Conservation (phyloP, 2,888 invertebrate species). For the Ephialtes manifestator region DNA sequence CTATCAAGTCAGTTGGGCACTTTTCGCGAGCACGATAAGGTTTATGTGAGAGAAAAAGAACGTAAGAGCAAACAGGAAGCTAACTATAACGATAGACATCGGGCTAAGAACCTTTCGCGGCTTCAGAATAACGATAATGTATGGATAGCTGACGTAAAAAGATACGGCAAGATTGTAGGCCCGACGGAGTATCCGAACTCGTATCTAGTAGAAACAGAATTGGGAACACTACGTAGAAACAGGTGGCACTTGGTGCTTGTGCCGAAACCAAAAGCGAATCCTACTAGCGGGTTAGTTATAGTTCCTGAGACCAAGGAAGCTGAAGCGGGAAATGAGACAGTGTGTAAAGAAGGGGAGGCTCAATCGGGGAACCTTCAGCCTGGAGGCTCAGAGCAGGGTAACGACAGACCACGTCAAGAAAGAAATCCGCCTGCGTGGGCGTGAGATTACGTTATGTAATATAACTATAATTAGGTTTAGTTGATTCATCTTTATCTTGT, state of each 20-base stretch:
- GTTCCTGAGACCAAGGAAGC: background rate
- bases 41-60: conserved; percentile 55
- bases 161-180: conserved; percentile 26
- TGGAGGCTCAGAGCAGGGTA: background rate
- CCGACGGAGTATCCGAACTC: conserved; percentile 38
- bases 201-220: conserved; percentile 34
- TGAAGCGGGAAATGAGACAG: background rate
- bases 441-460: background rate
- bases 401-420: too few species aligned
- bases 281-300: background rate
- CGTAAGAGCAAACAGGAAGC: conserved; percentile 49
- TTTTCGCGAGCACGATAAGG: conserved; percentile 15
- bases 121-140: conserved; percentile 46
- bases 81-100: conserved; percentile 65
- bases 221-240: conserved; percentile 40
- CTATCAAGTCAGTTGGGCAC: conserved; percentile 18
- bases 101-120: conserved; percentile 59
- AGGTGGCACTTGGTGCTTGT: conserved; percentile 34
- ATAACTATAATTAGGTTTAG: background rate
- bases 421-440: background rate
- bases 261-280: background rate
- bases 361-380: background rate
- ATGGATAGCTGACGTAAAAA: conserved; percentile 72
- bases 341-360: background rate
- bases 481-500: background rate